These are phyloP conservation scores for Megastigmus dorsalis DNA, from an alignment of 2,888 invertebrate genomes.

Conservation along the genomic window DNA sequence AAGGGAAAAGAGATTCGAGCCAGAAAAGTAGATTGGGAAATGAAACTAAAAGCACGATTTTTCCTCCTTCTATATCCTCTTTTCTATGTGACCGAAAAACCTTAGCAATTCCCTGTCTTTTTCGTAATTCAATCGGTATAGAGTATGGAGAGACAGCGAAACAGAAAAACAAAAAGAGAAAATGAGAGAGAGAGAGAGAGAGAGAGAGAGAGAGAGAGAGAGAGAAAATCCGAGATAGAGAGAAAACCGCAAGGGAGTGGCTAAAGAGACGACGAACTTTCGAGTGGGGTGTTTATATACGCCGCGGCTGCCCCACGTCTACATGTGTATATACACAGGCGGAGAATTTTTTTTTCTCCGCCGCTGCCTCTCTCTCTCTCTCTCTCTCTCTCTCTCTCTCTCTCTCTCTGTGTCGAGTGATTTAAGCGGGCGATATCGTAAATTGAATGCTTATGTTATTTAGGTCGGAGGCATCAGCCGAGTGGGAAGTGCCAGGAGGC, in stretches of 20 bases:
- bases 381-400: too few relatives aligned
- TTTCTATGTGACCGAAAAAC: constrained; percentile 16
- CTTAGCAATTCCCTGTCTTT: constrained; percentile 7
- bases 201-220: background rate
- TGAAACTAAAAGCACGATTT: constrained; percentile 23
- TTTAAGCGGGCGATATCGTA: constrained; percentile 32
- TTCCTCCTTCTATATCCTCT: background rate
- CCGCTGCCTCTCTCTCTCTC: too few relatives aligned
- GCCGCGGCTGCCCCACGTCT: too few relatives aligned
- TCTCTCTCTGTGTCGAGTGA: too few relatives aligned
- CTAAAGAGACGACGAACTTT: too few relatives aligned
- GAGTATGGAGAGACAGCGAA: background rate
- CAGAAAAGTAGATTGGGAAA: too few relatives aligned
- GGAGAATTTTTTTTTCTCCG: too few relatives aligned
- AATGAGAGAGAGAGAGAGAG: background rate
- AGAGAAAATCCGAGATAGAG: constrained; percentile 3
- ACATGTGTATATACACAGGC: too few relatives aligned
- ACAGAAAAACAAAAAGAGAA: background rate
- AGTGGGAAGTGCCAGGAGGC: constrained; percentile 69
- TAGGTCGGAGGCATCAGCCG: constrained; percentile 69
- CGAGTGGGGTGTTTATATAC: too few relatives aligned
- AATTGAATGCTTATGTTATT: constrained; percentile 50
- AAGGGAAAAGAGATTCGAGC: too few relatives aligned
- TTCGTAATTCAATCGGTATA: constrained; percentile 33
- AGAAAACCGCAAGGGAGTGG: too few relatives aligned